phyloP scores from a whole-genome alignment of 2,888 invertebrate genomes.

The Morpho deidamia region DNA sequence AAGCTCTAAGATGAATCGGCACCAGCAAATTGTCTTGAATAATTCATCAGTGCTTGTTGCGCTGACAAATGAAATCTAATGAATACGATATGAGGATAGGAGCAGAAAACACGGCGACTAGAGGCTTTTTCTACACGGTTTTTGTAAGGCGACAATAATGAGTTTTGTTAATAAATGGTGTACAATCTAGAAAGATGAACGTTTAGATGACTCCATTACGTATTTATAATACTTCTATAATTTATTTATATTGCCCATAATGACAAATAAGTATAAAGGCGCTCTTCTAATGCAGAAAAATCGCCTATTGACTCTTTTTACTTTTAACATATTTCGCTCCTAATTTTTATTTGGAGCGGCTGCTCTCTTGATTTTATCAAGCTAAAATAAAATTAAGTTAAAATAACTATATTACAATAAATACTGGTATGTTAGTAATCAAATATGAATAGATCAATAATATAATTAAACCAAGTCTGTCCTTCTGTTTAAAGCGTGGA shows the following conservation, averaged over 20 bases:
- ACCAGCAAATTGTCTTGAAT: conserved; percentile 70
- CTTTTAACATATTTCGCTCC: too few relatives aligned
- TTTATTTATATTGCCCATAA: neutral
- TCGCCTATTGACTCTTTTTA: too few relatives aligned
- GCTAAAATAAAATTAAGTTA: too few relatives aligned
- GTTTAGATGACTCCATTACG: neutral
- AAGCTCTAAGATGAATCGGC: conserved; percentile 45
- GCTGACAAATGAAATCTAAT: conserved; percentile 74
- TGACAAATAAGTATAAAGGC: too few relatives aligned
- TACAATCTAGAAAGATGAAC: neutral
- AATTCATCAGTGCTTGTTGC: conserved; percentile 67
- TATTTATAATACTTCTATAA: neutral
- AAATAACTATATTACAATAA: too few relatives aligned
- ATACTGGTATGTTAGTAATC: too few relatives aligned
- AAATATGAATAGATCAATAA: too few relatives aligned
- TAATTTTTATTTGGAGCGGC: too few relatives aligned
- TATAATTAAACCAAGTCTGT: too few relatives aligned
- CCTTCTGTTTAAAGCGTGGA: too few relatives aligned
- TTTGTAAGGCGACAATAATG: conserved; percentile 24
- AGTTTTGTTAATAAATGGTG: conserved; percentile 10
- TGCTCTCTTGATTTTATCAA: too few relatives aligned
- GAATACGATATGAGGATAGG: conserved; percentile 66
- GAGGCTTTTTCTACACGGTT: conserved; percentile 16
- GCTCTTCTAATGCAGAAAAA: too few relatives aligned
- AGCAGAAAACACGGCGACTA: conserved; percentile 44